These are phyloP conservation scores for Sebastes alutus DNA, from an alignment of 2,797 vertebrate species.

Conservation along the genomic window DNA sequence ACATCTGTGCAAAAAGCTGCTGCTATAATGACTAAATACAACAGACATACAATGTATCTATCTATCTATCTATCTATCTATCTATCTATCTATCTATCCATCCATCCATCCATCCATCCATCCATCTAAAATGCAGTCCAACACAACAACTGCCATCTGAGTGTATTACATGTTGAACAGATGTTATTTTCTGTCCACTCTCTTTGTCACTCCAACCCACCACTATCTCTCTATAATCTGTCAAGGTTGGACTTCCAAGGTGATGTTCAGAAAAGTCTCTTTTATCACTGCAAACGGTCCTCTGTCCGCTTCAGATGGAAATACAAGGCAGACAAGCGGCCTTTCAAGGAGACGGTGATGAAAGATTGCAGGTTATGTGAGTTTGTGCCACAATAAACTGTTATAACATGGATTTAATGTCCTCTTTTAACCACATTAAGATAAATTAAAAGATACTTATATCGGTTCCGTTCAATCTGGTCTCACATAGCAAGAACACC, in stretches of 20 bases:
- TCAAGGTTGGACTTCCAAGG: background rate
- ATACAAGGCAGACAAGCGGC: background rate
- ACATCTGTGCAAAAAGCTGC: constrained; percentile 3
- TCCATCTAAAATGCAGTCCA: background rate
- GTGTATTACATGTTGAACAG: background rate
- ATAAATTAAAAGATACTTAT: background rate
- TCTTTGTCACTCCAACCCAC: background rate
- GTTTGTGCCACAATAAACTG: background rate
- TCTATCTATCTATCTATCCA: rapidly evolving
- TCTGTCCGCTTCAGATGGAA: background rate
- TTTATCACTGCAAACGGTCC: background rate
- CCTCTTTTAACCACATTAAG: background rate
- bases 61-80: no score
- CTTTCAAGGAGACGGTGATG: background rate
- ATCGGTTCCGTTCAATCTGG: no score
- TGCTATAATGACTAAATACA: background rate
- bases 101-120: no score
- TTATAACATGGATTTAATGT: background rate
- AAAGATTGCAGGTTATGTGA: background rate
- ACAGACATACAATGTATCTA: background rate
- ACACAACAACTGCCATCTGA: background rate
- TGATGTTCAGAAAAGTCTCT: background rate
- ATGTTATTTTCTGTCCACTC: background rate
- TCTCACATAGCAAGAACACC: background rate
- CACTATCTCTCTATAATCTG: background rate